These are phyloP conservation scores for Plagiodera versicolora DNA, from an alignment of 2,888 invertebrate species.

Conservation along the genomic window DNA sequence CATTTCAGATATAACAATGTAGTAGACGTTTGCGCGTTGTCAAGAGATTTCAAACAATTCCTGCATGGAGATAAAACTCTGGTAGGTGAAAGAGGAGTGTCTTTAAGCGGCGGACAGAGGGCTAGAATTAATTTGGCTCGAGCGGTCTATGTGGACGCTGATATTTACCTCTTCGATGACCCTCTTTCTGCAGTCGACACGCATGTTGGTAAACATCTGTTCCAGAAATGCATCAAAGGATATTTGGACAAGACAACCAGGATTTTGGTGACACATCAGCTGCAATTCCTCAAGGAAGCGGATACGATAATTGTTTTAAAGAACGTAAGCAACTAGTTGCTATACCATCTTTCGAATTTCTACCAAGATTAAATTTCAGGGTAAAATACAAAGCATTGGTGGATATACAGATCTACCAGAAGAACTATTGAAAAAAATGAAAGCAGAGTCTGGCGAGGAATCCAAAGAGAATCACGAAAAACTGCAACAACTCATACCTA, in stretches of 20 bases:
- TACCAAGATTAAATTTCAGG: constrained; percentile 53
- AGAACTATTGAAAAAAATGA: constrained; percentile 48
- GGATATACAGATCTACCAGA: constrained; percentile 60
- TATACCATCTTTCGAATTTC: not conserved
- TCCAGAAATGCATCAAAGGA: constrained; percentile 69
- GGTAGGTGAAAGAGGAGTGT: constrained; percentile 78
- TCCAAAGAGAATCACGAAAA: constrained; percentile 29
- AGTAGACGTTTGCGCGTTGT: constrained; percentile 66
- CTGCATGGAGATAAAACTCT: constrained; percentile 73
- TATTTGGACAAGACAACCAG: constrained; percentile 65
- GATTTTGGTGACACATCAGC: constrained; percentile 82
- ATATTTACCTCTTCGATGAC: constrained; percentile 79
- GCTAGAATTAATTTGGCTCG: constrained; percentile 78
- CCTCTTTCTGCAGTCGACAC: constrained; percentile 81
- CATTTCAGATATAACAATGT: constrained; percentile 47
- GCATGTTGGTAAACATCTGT: constrained; percentile 73
- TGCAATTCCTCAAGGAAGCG: constrained; percentile 72
- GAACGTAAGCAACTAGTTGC: constrained; percentile 54
- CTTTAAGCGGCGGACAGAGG: constrained; percentile 80
- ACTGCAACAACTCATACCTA: constrained; percentile 27
- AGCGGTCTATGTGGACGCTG: constrained; percentile 75
- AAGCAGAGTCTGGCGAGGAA: constrained; percentile 31
- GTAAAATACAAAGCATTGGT: constrained; percentile 63
- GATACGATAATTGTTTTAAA: constrained; percentile 68
- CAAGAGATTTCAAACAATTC: constrained; percentile 71